phyloP scores from a whole-genome alignment of 37 sponge, comb jelly and placozoan species.

The Crambe crambe region DNA sequence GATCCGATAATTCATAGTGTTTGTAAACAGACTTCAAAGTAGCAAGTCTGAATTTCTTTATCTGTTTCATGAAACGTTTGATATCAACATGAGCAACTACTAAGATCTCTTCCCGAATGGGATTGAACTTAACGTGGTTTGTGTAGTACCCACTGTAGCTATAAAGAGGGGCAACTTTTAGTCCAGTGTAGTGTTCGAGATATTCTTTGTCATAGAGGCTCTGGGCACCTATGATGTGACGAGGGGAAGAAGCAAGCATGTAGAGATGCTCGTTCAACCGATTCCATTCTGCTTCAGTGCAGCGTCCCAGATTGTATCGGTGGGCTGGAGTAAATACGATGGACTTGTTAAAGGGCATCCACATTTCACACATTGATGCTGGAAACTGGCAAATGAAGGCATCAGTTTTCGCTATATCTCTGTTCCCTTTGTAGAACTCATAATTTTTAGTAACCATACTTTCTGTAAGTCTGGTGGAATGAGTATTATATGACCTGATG shows the following conservation, averaged over 20 bases:
- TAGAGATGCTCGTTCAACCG: slow-evolving; percentile 43
- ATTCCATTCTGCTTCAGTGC: slow-evolving; percentile 23
- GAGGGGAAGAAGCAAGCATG: slow-evolving; percentile 28
- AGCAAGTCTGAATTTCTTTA: slow-evolving; percentile 1
- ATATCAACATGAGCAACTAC: background rate
- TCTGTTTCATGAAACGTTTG: background rate
- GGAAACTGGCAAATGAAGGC: slow-evolving; percentile 52
- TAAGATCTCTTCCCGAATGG: slow-evolving; percentile 19
- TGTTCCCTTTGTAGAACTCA: slow-evolving; percentile 37
- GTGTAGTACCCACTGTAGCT: slow-evolving; percentile 27
- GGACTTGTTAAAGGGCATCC: slow-evolving; percentile 66
- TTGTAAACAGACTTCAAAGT: background rate
- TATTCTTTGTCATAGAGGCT: slow-evolving; percentile 50
- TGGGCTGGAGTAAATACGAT: slow-evolving; percentile 33
- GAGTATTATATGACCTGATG: background rate
- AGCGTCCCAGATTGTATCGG: slow-evolving; percentile 49
- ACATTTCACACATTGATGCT: slow-evolving; percentile 40
- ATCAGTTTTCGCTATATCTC: slow-evolving; percentile 12
- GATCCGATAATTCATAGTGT: slow-evolving; percentile 18
- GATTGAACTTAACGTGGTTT: slow-evolving; percentile 3
- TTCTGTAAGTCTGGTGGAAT: slow-evolving; percentile 23
- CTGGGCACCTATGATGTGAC: slow-evolving; percentile 26
- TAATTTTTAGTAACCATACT: slow-evolving; percentile 28
- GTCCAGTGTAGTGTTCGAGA: slow-evolving; percentile 51
- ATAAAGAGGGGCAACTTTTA: slow-evolving; percentile 32